Percentiles rank a stretch among this genome's conserved stretches.
phyloP scores from a whole-genome alignment of 2,888 invertebrate species.

The Cabera pusaria region DNA sequence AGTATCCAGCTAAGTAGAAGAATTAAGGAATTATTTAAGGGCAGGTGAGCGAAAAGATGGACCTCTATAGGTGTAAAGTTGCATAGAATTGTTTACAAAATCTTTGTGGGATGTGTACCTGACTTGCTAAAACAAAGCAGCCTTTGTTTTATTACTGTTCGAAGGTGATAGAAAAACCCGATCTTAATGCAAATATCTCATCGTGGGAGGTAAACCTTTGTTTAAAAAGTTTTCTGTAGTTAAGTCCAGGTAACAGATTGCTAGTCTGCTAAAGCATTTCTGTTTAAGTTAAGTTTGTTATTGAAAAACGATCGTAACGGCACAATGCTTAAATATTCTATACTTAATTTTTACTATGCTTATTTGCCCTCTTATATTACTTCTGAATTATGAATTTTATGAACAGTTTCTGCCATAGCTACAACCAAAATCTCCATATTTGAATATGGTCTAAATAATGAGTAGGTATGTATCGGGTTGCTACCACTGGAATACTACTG shows the following conservation, averaged over 20 bases:
- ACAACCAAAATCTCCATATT: too few relatives aligned
- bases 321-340: conserved; percentile 37
- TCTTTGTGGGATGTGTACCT: conserved; percentile 52
- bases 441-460: too few relatives aligned
- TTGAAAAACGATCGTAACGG: conserved; percentile 63
- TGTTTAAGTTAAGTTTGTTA: conserved; percentile 28
- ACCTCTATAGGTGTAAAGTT: conserved; percentile 41
- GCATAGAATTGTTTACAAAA: conserved; percentile 39
- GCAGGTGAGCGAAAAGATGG: conserved; percentile 55
- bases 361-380: neutral
- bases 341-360: neutral
- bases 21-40: conserved; percentile 50
- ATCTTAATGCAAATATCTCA: conserved; percentile 37
- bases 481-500: too few relatives aligned
- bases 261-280: conserved; percentile 43
- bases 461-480: too few relatives aligned
- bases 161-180: conserved; percentile 31
- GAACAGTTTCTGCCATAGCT: too few relatives aligned
- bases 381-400: too few relatives aligned
- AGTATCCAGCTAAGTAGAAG: conserved; percentile 49
- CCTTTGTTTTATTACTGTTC: conserved; percentile 47
- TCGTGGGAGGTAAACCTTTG: conserved; percentile 58
- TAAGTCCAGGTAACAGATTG: conserved; percentile 55
- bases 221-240: conserved; percentile 14
- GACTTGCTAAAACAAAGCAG: conserved; percentile 60